A percentile compares a stretch with the other conserved stretches of the same genome.
These are phyloP conservation scores for Paragorgia papillata DNA, from an alignment of 92 coral and sea anemone species.

Conservation along the genomic window DNA sequence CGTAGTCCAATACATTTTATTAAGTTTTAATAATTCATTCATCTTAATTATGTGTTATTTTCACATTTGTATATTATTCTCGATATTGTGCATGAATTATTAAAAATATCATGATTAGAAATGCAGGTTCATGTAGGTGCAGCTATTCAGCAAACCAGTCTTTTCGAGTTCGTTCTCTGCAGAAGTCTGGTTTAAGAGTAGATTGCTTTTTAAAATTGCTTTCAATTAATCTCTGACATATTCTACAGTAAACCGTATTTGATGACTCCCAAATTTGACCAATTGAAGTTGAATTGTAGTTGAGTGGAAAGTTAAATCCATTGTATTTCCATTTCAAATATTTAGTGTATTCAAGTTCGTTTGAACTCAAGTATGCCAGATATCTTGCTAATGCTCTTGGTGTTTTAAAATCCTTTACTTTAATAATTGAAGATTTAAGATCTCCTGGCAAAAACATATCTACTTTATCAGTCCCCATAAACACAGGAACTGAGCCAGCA, in stretches of 20 bases:
- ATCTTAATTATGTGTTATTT: too few relatives aligned
- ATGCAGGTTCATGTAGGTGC: too few relatives aligned
- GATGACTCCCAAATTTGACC: conserved; percentile 43
- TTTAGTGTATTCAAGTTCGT: conserved; percentile 48
- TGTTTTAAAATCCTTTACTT: conserved; percentile 56
- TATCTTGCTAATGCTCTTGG: conserved; percentile 50
- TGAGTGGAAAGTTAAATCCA: conserved; percentile 46
- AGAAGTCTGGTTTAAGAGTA: conserved; percentile 20
- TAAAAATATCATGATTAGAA: too few relatives aligned
- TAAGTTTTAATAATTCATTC: too few relatives aligned
- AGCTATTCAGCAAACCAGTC: not conserved
- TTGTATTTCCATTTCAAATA: conserved; percentile 56
- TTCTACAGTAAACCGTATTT: conserved; percentile 10
- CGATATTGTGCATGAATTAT: too few relatives aligned
- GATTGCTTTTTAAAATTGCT: not conserved
- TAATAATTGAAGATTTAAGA: conserved; percentile 53
- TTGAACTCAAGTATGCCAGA: conserved; percentile 47
- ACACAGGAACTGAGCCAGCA: conserved; percentile 59
- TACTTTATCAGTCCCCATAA: conserved; percentile 55
- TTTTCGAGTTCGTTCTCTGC: conserved; percentile 1
- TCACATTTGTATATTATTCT: too few relatives aligned
- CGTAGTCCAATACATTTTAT: too few relatives aligned
- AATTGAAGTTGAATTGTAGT: conserved; percentile 19
- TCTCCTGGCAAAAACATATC: conserved; percentile 54
- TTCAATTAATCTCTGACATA: conserved; percentile 21